These are phyloP conservation scores for Agriopis marginaria DNA, from an alignment of 2,888 invertebrate species.

Conservation along the genomic window DNA sequence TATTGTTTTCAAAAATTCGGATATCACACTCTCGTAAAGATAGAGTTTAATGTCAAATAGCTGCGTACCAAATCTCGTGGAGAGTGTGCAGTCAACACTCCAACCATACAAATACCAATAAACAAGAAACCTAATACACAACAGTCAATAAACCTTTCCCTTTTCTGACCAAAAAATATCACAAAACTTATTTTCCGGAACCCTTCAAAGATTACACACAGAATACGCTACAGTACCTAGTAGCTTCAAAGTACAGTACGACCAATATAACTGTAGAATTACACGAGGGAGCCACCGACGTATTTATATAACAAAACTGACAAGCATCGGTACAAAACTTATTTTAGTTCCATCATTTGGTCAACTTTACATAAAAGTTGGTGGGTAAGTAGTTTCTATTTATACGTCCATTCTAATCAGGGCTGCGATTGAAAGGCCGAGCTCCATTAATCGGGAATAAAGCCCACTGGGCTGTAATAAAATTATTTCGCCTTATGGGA, in stretches of 20 bases:
- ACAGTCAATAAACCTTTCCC: constrained; percentile 6
- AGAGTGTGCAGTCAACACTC: not conserved
- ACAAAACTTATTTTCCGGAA: constrained; percentile 9
- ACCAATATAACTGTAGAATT: not conserved
- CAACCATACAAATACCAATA: not conserved
- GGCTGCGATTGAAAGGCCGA: constrained; percentile 36
- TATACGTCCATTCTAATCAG: constrained; percentile 33
- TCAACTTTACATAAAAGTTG: not conserved
- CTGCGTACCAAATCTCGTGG: not conserved
- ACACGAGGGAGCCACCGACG: not conserved
- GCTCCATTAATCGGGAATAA: constrained; percentile 45
- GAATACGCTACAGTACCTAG: not conserved
- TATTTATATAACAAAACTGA: not conserved
- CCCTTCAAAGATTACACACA: constrained; percentile 17
- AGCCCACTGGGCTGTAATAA: constrained; percentile 40
- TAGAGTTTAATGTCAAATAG: no score
- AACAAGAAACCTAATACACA: constrained; percentile 2
- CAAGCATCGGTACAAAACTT: not conserved
- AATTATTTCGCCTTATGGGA: constrained; percentile 42
- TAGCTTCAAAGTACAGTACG: not conserved
- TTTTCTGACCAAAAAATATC: constrained; percentile 5
- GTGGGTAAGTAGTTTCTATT: constrained; percentile 7
- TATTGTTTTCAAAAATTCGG: no score
- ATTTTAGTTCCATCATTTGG: not conserved
- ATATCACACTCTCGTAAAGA: no score